Base-by-base conservation (phyloP, 2,797 vertebrate genomes). In the Anguilla megastoma region DNA sequence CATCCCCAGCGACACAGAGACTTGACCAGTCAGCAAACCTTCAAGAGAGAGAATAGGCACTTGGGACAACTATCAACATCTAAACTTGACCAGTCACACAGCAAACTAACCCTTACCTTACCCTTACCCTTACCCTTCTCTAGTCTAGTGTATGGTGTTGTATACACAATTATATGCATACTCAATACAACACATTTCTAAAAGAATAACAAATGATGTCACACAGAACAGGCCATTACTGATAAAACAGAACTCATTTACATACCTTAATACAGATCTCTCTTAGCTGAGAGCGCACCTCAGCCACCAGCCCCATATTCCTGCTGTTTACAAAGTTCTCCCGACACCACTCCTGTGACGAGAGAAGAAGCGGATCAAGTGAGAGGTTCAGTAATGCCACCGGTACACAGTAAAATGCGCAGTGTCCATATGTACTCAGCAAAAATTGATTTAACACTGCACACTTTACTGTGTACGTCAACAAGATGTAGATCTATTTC, bases 231-330 rank as follows among this genome's bases (percentile, higher is more conserved):
- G 45, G 12, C 24, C 18, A 4, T 76, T 84, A 88, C 48, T 18
- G 48, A 54, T 30, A 30, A 60, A 52, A 58, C 33, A 50, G 18
- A 16, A 1, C 3, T 24, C 36, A 36, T 74, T 86, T 56, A 5
- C 86, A n/a, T 95, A 99, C 98, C 99, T 99, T 99, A 50, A 98
- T 90, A 91, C 98, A 99, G 92, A 99, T 98, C 76, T 99, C 98
- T 92, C 95, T 94, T 83, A 99, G 97, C 90, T 99, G 99, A 8
- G 97, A 95, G 94, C 97, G 96, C 87, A 99, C 96, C 0, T 99
- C 98, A 10, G 95, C 96, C 87, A 97, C 98, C 76, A 99, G 94
- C 85, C 94, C 92, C 98, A 99, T 98, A 93, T 99, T 99, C 92
- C 97, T 97, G 94, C 95, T 94, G 86, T 99, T 99, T 89, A 99